These are phyloP conservation scores for Drosophila carrolli DNA, from an alignment of 1,140 invertebrate species.

Conservation along the genomic window DNA sequence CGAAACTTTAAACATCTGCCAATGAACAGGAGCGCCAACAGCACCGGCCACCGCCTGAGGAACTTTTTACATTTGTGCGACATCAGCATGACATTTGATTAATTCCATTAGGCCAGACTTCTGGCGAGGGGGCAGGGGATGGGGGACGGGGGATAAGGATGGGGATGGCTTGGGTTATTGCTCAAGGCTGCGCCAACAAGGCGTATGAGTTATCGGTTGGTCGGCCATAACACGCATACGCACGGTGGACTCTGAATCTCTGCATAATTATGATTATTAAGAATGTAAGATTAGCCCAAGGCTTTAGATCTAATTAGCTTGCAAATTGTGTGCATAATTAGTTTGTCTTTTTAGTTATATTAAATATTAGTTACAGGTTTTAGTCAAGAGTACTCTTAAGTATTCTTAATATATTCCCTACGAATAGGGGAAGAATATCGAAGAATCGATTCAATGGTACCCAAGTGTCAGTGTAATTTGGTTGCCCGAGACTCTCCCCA, in stretches of 20 bases:
- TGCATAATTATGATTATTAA: no score
- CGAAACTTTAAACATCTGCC: conserved; percentile 65
- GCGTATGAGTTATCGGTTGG: conserved; percentile 30
- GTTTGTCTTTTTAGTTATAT: no score
- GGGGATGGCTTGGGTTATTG: conserved; percentile 11
- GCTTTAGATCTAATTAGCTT: no score
- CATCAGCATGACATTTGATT: conserved; percentile 70
- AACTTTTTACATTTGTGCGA: conserved; percentile 53
- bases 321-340: no score
- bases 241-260: neutral
- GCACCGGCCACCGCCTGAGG: neutral
- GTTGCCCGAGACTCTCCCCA: no score
- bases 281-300: no score
- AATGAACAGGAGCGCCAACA: conserved; percentile 31
- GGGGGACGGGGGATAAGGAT: neutral
- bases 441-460: no score
- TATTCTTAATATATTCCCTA: no score
- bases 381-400: no score
- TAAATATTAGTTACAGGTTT: no score
- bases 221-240: conserved; percentile 24
- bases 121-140: neutral
- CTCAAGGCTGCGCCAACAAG: conserved; percentile 8
- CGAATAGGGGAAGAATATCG: no score
- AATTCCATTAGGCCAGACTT: conserved; percentile 56
- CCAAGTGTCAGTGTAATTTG: no score